Percentiles rank a stretch among this genome's conserved stretches.
Conservation (phyloP, 2,797 vertebrate species). For the Nannoperca australis region DNA sequence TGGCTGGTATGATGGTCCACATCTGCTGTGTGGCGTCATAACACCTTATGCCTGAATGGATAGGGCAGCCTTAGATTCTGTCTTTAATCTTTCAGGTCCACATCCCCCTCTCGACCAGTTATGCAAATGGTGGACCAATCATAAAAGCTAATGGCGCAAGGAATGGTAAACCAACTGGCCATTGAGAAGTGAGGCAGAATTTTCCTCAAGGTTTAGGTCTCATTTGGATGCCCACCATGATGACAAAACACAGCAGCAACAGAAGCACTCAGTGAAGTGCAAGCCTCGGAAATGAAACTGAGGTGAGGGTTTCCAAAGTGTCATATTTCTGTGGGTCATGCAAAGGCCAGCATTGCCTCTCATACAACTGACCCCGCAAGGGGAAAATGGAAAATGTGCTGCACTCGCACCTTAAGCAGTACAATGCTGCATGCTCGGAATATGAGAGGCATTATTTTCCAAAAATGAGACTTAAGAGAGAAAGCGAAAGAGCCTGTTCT, state of each 20-base stretch:
- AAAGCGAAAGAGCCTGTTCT: slow-evolving; percentile 14
- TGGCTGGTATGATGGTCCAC: slow-evolving; percentile 38
- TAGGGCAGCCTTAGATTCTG: slow-evolving; percentile 39
- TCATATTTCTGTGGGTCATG: slow-evolving; percentile 75
- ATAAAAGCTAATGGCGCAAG: slow-evolving; percentile 74
- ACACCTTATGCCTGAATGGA: slow-evolving; percentile 47
- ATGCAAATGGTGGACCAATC: slow-evolving; percentile 75
- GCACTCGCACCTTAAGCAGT: slow-evolving; percentile 47
- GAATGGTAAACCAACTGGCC: slow-evolving; percentile 71
- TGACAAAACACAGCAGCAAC: slow-evolving; percentile 60
- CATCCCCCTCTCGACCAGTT: slow-evolving; percentile 59
- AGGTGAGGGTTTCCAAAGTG: slow-evolving; percentile 65
- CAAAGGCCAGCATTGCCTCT: slow-evolving; percentile 58
- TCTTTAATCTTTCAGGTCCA: slow-evolving; percentile 67
- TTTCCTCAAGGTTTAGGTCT: slow-evolving; percentile 63
- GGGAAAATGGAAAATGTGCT: slow-evolving; percentile 58
- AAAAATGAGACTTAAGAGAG: slow-evolving; percentile 51
- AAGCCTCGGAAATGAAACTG: slow-evolving; percentile 57
- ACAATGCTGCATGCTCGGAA: slow-evolving; percentile 51
- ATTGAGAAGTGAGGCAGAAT: slow-evolving; percentile 48
- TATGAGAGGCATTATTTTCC: slow-evolving; percentile 56
- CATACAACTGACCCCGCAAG: slow-evolving; percentile 46
- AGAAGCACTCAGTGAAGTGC: slow-evolving; percentile 43
- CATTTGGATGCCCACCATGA: slow-evolving; percentile 56
- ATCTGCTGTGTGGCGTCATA: slow-evolving; percentile 58